These are phyloP conservation scores for Dasyprocta punctata DNA, from an alignment of 2,113 vertebrate species.

Conservation along the genomic window DNA sequence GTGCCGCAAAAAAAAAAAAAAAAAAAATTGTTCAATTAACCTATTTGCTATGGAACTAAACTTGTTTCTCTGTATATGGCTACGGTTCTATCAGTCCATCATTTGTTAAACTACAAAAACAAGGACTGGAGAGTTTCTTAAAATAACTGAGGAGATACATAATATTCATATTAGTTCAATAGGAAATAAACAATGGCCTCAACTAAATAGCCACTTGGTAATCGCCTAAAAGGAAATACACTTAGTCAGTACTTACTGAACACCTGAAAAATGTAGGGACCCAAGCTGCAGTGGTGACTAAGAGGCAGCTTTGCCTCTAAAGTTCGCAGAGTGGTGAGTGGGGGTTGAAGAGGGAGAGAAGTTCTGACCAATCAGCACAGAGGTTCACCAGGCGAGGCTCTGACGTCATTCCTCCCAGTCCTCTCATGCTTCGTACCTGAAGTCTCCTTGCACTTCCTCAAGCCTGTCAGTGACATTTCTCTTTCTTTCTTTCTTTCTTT, in stretches of 20 bases:
- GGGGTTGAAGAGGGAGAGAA: neutral
- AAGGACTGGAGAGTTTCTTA: neutral
- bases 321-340: neutral
- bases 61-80: neutral
- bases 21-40: constrained; percentile 45
- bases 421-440: neutral
- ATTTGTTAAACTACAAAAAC: constrained; percentile 5
- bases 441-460: neutral
- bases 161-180: neutral
- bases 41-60: neutral
- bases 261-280: neutral
- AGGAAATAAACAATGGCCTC: neutral
- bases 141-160: neutral
- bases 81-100: neutral
- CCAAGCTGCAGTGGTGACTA: neutral
- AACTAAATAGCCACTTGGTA: neutral
- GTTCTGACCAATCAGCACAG: neutral
- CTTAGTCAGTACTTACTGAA: neutral
- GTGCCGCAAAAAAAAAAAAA: too few relatives aligned
- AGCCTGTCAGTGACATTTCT: neutral
- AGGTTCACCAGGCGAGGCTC: rapidly evolving
- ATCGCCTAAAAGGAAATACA: neutral
- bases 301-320: rapidly evolving
- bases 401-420: neutral
- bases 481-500: too few relatives aligned